These are phyloP conservation scores for Salpingus planirostris DNA, from an alignment of 2,888 invertebrate genomes.

Conservation along the genomic window DNA sequence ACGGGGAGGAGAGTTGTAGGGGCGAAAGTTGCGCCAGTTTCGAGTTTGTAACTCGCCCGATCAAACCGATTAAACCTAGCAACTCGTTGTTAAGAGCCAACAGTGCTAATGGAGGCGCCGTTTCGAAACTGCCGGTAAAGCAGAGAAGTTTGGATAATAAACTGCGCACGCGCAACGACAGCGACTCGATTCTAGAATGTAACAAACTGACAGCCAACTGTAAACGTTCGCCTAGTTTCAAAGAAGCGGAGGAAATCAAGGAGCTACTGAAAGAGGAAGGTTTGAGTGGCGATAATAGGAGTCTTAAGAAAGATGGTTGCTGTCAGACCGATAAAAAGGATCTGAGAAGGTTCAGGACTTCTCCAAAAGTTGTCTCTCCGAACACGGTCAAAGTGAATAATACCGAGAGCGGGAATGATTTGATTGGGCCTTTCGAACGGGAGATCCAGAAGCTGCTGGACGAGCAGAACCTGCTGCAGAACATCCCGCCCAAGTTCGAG, in stretches of 20 bases:
- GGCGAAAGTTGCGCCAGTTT: conserved; percentile 58
- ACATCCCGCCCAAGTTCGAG: conserved; percentile 52
- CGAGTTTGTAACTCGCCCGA: conserved; percentile 48
- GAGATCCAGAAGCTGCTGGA: conserved; percentile 72
- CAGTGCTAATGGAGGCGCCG: conserved; percentile 32
- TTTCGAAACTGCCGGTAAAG: conserved; percentile 14
- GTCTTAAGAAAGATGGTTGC: conserved; percentile 53
- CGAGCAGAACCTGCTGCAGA: conserved; percentile 57
- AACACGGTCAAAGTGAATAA: conserved; percentile 47
- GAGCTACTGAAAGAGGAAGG: conserved; percentile 37
- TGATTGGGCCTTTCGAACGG: conserved; percentile 63
- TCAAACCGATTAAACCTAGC: conserved; percentile 19
- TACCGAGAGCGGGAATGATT: conserved; percentile 44
- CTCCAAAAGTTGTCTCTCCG: conserved; percentile 44
- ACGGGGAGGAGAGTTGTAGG: conserved; percentile 54
- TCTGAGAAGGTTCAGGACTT: conserved; percentile 44
- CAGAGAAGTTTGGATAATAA: conserved; percentile 32
- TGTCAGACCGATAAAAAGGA: conserved; percentile 62
- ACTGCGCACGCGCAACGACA: conserved; percentile 31
- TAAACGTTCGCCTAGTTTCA: conserved; percentile 41
- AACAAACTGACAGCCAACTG: conserved; percentile 38
- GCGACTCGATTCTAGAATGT: conserved; percentile 39
- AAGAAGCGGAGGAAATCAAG: conserved; percentile 40
- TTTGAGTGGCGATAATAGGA: conserved; percentile 45
- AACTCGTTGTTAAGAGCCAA: conserved; percentile 29